A percentile compares a stretch with the other conserved stretches of the same genome.
phyloP scores from a whole-genome alignment of 2,888 invertebrate species.

The Thera britannica region DNA sequence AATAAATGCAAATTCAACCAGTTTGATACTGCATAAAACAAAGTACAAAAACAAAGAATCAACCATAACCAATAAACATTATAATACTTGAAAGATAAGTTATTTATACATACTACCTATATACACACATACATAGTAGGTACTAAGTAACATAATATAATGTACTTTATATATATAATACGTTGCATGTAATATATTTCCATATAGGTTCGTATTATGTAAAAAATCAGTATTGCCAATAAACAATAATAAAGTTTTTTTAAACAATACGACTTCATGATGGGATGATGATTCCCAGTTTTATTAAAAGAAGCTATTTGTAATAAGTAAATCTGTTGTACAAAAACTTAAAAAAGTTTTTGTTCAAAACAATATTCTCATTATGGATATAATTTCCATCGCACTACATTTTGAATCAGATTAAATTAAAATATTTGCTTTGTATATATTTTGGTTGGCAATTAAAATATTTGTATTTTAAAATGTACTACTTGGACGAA shows the following conservation, averaged over 20 bases:
- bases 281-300: background rate
- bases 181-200: no score
- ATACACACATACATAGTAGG: no score
- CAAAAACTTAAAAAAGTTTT: background rate
- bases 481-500: slow-evolving; percentile 65
- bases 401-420: no score
- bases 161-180: no score
- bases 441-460: slow-evolving; percentile 30
- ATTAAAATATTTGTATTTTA: slow-evolving; percentile 33
- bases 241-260: background rate
- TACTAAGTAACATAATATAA: no score
- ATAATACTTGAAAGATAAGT: no score
- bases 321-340: background rate
- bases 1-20: no score
- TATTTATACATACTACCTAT: no score
- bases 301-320: background rate
- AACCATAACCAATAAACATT: no score
- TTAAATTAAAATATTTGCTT: slow-evolving; percentile 9
- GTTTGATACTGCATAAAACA: no score
- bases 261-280: background rate
- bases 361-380: background rate
- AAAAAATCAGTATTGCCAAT: background rate
- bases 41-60: no score
- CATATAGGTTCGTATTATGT: background rate
- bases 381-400: no score